Base-by-base conservation (phyloP, 2,113 vertebrate genomes). In the Carassius gibelio region DNA sequence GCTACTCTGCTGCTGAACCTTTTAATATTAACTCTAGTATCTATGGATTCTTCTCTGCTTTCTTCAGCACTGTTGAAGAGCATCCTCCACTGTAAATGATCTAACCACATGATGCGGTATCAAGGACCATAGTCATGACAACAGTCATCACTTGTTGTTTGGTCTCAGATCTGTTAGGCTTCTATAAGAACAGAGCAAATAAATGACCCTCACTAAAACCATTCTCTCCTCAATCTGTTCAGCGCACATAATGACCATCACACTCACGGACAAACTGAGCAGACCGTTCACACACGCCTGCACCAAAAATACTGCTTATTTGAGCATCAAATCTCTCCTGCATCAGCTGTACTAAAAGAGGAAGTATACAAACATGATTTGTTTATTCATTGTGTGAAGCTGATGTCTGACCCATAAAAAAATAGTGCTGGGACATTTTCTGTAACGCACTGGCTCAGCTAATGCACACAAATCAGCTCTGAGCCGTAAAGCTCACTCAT, bases 391-490 rank as follows among this genome's bases (percentile, higher is more conserved):
- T 26, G n/a, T 15, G 34, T 48, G 21, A 80, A 19, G 59, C 1
- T 48, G 38, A 80, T 26, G 57, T 23, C 2, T 17, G 77, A 64
- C n/a, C 77, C 59, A 30, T 80, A 80, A 80, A 80, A 26, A n/a
- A 64, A 38, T 64, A 80, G 59, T 80, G 59, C 38, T 10, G 59
- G 38, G 77, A 64, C 34, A 26, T 45, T 80, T 74, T 71, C 50
- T 50, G 38, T 66, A 19, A 62, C n/a, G 1, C 59, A 75, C 36
- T 23, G 57, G 26, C 72, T 19, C 48, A 30, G 45, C 30, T 68
- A 75, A 68, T 26, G 59, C 59, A 52, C 62, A 82, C 59, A 81
- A 50, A 81, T 62, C 84, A 72, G 26, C 59, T 26, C 21, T 74
- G 57, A 62, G 36, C 69, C 21, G 14, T 57, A 83, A 86, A 76